Evolutionary conservation across 2,797 vertebrate genomes (phyloP).

Genomic region (Micromesistius poutassou): DNA sequence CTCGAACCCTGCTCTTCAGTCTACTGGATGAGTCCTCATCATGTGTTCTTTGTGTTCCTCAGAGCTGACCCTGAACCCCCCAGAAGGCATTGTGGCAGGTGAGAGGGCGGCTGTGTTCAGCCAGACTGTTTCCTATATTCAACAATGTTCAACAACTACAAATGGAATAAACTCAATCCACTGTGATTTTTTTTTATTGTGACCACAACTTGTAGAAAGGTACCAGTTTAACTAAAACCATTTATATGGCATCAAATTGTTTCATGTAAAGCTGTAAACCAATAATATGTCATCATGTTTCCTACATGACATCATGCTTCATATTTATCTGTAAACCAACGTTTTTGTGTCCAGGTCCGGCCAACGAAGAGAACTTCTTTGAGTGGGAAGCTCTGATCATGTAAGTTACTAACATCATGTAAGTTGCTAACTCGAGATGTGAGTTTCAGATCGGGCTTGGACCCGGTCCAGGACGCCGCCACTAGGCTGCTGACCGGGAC

Average conservation of each 20-base stretch:
- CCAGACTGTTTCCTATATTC: too few relatives aligned
- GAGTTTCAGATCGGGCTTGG: too few relatives aligned
- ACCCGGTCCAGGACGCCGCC: too few relatives aligned
- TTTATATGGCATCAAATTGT: neutral
- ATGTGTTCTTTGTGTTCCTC: conserved; percentile 7
- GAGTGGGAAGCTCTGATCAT: conserved; percentile 98
- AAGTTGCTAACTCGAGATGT: conserved; percentile 61
- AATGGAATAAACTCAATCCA: neutral
- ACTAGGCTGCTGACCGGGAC: too few relatives aligned
- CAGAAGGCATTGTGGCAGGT: conserved; percentile 98
- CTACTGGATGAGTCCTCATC: too few relatives aligned
- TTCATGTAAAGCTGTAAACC: too few relatives aligned
- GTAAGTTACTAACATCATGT: conserved; percentile 86
- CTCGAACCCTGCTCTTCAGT: too few relatives aligned
- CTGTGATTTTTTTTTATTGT: neutral
- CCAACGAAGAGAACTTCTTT: conserved; percentile 98
- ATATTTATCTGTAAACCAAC: neutral
- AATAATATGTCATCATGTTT: too few relatives aligned
- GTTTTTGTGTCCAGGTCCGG: conserved; percentile 76
- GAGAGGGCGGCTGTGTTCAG: conserved; percentile 42
- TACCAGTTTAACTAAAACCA: neutral
- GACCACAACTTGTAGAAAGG: neutral
- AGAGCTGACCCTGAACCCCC: conserved; percentile 96
- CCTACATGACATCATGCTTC: neutral
- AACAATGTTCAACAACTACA: neutral